Conservation (phyloP, 2,888 invertebrate genomes). For the Mythimna pallens region DNA sequence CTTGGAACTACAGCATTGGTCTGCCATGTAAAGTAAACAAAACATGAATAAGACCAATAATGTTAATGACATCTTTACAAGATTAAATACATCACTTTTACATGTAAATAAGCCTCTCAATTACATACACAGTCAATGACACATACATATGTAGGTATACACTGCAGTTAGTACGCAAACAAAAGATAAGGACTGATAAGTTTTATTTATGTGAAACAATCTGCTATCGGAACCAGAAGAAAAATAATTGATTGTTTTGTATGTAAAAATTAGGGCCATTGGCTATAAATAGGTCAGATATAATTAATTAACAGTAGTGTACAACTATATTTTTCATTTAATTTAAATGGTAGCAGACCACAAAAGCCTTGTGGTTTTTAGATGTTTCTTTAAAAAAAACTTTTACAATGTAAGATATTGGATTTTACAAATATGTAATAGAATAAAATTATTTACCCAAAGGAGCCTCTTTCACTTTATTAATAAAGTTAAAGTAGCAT, state of each 20-base stretch:
- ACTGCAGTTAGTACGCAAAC: constrained; percentile 58
- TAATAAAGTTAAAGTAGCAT: neutral
- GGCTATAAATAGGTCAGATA: constrained; percentile 8
- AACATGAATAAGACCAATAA: constrained; percentile 23
- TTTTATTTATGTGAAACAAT: constrained; percentile 67
- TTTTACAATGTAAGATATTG: neutral
- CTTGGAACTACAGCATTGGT: neutral
- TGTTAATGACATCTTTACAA: neutral
- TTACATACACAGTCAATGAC: constrained; percentile 63
- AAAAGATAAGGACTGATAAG: constrained; percentile 74
- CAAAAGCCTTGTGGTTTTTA: neutral
- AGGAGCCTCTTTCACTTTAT: neutral
- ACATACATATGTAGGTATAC: constrained; percentile 61
- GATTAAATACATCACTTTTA: constrained; percentile 28
- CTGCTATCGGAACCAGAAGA: constrained; percentile 70
- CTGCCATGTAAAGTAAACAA: constrained; percentile 37
- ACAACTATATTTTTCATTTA: neutral
- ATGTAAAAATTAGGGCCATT: constrained; percentile 31
- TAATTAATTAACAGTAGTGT: neutral
- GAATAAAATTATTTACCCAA: neutral
- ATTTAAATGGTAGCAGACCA: neutral
- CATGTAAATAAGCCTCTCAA: constrained; percentile 44
- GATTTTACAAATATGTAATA: neutral
- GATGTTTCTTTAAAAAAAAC: neutral
- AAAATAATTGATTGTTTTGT: constrained; percentile 54